A percentile compares a stretch with the other conserved stretches of the same genome.
Evolutionary conservation across 2,113 vertebrate genomes (phyloP).

Genomic region (Thinocorus orbignyianus): DNA sequence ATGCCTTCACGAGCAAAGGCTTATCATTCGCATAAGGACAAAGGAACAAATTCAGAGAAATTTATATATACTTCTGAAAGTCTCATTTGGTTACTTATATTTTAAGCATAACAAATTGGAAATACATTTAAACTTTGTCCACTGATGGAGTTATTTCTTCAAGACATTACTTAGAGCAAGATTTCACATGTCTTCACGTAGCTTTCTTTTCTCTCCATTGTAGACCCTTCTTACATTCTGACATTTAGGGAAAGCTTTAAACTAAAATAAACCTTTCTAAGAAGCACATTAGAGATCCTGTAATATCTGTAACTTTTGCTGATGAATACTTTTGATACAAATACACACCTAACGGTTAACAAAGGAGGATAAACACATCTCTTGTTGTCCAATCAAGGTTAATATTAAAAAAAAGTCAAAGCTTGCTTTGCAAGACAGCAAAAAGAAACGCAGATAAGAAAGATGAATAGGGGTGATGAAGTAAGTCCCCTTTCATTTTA

Average conservation of each 20-base stretch:
- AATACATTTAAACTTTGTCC: slow-evolving; percentile 14
- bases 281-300: not conserved
- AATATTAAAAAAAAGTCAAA: not conserved
- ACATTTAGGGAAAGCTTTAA: not conserved
- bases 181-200: not conserved
- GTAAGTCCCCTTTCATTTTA: not conserved
- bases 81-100: not conserved
- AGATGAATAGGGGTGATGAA: slow-evolving; percentile 8
- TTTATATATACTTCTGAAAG: not conserved
- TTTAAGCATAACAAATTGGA: not conserved
- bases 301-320: not conserved
- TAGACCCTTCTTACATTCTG: not conserved
- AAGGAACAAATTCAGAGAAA: not conserved
- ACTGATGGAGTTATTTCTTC: not conserved
- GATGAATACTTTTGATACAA: not conserved
- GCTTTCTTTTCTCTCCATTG: not conserved
- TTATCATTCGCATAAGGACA: not conserved
- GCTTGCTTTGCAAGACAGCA: not conserved
- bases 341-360: not conserved
- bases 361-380: not conserved
- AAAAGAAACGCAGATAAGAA: slow-evolving; percentile 3
- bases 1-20: not conserved
- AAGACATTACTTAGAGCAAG: not conserved
- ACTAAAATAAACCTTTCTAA: not conserved
- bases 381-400: not conserved